Evolutionary conservation across 92 coral and sea anemone species (phyloP).

Genomic region (Palythoa heliodiscus): DNA sequence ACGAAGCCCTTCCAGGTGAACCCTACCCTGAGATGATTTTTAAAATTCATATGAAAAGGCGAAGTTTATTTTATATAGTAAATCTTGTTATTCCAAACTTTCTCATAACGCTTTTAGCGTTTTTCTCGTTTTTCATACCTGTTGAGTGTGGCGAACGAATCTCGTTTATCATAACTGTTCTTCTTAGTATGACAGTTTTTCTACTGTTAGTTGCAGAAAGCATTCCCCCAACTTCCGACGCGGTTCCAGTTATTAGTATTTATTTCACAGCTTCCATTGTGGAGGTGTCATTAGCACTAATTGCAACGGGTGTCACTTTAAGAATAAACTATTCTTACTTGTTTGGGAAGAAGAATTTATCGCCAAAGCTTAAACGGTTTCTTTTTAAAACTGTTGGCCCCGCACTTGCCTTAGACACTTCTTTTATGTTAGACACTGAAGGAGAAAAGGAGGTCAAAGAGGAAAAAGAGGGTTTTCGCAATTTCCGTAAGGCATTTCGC

Average conservation of each 20-base stretch:
- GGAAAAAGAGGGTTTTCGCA: neutral
- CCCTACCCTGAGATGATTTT: constrained; percentile 62
- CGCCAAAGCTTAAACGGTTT: constrained; percentile 9
- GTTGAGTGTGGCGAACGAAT: constrained; percentile 69
- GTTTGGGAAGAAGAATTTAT: constrained; percentile 51
- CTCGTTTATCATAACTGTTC: constrained; percentile 66
- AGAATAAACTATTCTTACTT: constrained; percentile 63
- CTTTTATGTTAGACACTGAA: neutral
- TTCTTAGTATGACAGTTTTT: constrained; percentile 69
- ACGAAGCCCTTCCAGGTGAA: constrained; percentile 43
- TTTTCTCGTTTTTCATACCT: constrained; percentile 71
- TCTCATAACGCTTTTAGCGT: constrained; percentile 61
- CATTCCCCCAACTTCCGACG: constrained; percentile 71
- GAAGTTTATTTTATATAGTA: constrained; percentile 57
- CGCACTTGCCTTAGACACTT: constrained; percentile 40
- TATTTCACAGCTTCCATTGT: constrained; percentile 62
- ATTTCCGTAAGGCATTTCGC: neutral
- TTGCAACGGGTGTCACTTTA: constrained; percentile 61
- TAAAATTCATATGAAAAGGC: constrained; percentile 56
- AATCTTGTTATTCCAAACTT: constrained; percentile 63
- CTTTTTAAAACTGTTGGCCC: constrained; percentile 69
- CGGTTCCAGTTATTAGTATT: constrained; percentile 63
- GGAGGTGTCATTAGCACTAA: constrained; percentile 63
- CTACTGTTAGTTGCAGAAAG: constrained; percentile 65
- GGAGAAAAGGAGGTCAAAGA: neutral